A percentile compares a stretch with the other conserved stretches of the same genome.
Evolutionary conservation across 2,797 vertebrate genomes (phyloP).

Genomic region (Myotis vivesi): DNA sequence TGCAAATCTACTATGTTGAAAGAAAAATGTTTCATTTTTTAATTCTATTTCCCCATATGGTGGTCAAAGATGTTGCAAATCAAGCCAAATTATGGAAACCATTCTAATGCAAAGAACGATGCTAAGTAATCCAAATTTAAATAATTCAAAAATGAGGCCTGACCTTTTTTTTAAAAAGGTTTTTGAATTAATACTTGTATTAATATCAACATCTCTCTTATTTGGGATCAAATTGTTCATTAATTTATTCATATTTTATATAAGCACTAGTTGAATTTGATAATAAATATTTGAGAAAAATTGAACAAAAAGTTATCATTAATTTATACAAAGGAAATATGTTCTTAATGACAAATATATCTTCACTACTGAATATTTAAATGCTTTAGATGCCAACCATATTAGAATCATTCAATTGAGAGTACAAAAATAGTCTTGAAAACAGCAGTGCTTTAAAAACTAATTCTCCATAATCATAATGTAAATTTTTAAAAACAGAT

Average conservation of each 20-base stretch:
- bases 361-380: background rate
- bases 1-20: background rate
- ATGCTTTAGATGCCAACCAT: background rate
- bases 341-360: background rate
- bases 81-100: slow-evolving; percentile 10
- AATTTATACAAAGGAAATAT: background rate
- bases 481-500: background rate
- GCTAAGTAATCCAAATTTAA: slow-evolving; percentile 26
- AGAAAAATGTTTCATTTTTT: slow-evolving; percentile 23
- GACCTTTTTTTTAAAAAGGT: background rate
- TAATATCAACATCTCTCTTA: slow-evolving; percentile 23
- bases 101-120: background rate
- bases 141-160: background rate
- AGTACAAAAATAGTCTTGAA: background rate
- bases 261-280: background rate
- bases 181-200: slow-evolving; percentile 13
- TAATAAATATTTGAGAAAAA: background rate
- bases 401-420: background rate
- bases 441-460: background rate
- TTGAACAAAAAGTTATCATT: background rate
- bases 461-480: background rate
- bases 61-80: slow-evolving; percentile 23
- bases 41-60: background rate
- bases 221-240: background rate
- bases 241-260: slow-evolving; percentile 6